A percentile compares a stretch with the other conserved stretches of the same genome.
phyloP scores from a whole-genome alignment of 2,797 vertebrate species.

The Chiropotes sagulatus region DNA sequence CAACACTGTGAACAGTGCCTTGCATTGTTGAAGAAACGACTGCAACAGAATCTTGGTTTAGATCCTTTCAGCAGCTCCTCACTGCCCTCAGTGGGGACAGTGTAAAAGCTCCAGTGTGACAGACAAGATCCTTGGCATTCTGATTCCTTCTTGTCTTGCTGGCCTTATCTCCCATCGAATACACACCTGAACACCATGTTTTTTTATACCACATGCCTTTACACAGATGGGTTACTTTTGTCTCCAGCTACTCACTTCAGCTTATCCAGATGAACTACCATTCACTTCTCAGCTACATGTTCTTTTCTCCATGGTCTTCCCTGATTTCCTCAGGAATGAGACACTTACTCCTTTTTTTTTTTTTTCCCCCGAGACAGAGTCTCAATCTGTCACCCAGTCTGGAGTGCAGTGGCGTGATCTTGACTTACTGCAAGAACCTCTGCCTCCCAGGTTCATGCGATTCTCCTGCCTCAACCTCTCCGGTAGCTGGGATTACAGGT shows the following conservation, averaged over 20 bases:
- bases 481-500: not conserved
- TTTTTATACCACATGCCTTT: not conserved
- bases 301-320: not conserved
- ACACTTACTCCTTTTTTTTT: not conserved
- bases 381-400: not conserved
- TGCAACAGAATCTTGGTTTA: not conserved
- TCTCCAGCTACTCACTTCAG: not conserved
- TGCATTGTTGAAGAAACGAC: not conserved
- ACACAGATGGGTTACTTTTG: not conserved
- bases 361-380: not conserved
- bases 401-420: not conserved
- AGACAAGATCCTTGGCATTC: not conserved
- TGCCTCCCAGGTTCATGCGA: not conserved
- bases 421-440: not conserved
- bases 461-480: not conserved
- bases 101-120: not conserved
- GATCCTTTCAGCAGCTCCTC: not conserved
- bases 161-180: not conserved
- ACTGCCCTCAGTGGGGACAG: not conserved
- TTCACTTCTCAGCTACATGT: not conserved
- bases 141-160: not conserved
- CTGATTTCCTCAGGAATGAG: not conserved
- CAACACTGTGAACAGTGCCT: not conserved
- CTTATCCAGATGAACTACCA: not conserved
- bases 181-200: not conserved